A percentile compares a stretch with the other conserved stretches of the same genome.
phyloP scores from a whole-genome alignment of 2,113 vertebrate species.

The Hippoglossus stenolepis region DNA sequence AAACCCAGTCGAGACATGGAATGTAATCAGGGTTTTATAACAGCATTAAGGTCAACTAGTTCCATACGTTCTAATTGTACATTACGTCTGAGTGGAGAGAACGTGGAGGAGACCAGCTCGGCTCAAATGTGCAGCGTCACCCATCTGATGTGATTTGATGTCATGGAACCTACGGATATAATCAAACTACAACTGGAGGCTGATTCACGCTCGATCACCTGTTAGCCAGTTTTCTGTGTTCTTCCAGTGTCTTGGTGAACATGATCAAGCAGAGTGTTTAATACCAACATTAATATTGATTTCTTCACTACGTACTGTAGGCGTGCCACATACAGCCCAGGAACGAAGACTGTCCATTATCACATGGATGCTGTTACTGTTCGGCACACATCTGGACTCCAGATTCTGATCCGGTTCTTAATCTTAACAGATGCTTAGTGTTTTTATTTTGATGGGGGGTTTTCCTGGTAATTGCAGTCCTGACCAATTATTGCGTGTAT shows the following conservation, averaged over 20 bases:
- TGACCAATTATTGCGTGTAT: constrained; percentile 15
- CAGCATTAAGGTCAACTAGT: constrained; percentile 18
- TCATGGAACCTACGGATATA: background rate
- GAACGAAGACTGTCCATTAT: background rate
- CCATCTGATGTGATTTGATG: background rate
- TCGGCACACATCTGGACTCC: constrained; percentile 57
- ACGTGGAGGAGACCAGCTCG: background rate
- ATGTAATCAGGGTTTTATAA: constrained; percentile 26
- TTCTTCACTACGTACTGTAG: background rate
- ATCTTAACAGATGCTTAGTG: constrained; percentile 26
- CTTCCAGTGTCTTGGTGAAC: background rate
- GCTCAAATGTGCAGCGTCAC: background rate
- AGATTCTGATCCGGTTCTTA: constrained; percentile 37
- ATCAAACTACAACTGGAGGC: background rate
- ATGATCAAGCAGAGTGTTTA: too few species aligned
- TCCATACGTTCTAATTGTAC: background rate
- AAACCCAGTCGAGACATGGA: background rate
- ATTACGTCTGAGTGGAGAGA: background rate
- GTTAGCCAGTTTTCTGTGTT: too few species aligned
- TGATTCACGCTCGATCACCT: background rate
- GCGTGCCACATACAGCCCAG: background rate
- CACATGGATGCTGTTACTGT: constrained; percentile 8
- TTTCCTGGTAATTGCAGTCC: constrained; percentile 1
- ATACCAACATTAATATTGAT: background rate
- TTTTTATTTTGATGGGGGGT: constrained; percentile 22